These are phyloP conservation scores for Lepidonotus clava DNA, from an alignment of 2,888 invertebrate genomes.

Conservation along the genomic window DNA sequence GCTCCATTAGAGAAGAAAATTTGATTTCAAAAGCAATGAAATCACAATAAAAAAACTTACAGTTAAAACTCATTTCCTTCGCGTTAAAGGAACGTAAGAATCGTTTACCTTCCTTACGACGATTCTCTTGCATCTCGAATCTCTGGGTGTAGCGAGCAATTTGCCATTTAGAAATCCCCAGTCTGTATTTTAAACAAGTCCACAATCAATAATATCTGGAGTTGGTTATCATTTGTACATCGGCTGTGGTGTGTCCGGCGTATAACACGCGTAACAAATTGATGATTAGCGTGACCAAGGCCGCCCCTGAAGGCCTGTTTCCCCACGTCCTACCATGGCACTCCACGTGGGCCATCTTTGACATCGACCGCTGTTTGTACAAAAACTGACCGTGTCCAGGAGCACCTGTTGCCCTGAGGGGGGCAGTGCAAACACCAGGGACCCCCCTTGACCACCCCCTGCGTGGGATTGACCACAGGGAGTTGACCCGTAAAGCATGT, in stretches of 20 bases:
- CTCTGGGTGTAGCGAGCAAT: too few relatives aligned
- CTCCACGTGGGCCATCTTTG: background rate
- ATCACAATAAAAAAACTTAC: background rate
- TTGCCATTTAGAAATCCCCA: too few relatives aligned
- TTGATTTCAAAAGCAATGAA: background rate
- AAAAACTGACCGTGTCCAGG: too few relatives aligned
- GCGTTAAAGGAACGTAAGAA: too few relatives aligned
- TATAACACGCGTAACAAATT: background rate
- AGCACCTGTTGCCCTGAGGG: background rate
- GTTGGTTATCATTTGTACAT: too few relatives aligned
- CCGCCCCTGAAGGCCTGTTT: too few relatives aligned
- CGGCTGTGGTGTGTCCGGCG: background rate
- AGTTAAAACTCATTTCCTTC: background rate
- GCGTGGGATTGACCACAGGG: background rate
- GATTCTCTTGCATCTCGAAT: too few relatives aligned
- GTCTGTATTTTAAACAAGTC: too few relatives aligned
- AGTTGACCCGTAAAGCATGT: background rate
- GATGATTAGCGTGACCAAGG: background rate
- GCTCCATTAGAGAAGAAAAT: background rate
- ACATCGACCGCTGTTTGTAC: too few relatives aligned
- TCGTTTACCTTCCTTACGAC: too few relatives aligned
- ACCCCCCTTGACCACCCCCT: background rate
- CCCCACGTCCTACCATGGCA: background rate
- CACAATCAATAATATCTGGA: too few relatives aligned
- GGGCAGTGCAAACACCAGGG: background rate